Percentiles rank a stretch among this genome's conserved stretches.
These are phyloP conservation scores for Standfussiana lucernea DNA, from an alignment of 2,888 invertebrate species.

Conservation along the genomic window DNA sequence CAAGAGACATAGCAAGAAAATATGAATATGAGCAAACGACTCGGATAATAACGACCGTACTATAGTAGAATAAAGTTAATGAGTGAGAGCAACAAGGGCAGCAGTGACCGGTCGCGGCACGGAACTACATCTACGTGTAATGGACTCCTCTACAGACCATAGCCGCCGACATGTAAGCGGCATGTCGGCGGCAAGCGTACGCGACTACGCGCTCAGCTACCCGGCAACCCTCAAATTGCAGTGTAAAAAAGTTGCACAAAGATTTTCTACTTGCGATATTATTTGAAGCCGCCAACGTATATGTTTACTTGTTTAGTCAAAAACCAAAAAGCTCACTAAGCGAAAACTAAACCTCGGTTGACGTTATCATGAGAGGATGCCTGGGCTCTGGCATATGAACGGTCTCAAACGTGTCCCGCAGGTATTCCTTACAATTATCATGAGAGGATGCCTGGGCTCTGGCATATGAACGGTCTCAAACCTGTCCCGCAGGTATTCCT, in stretches of 20 bases:
- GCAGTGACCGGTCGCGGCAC: background rate
- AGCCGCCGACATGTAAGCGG: too few species aligned
- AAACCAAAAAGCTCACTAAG: constrained; percentile 54
- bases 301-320: constrained; percentile 4
- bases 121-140: background rate
- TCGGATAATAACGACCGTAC: background rate
- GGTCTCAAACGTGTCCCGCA: too few species aligned
- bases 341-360: constrained; percentile 17
- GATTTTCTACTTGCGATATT: background rate
- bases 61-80: background rate
- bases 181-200: background rate
- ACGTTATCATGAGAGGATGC: background rate
- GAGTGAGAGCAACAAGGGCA: background rate
- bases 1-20: background rate
- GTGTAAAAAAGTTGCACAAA: background rate
- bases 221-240: background rate
- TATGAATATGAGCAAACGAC: background rate
- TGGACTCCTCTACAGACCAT: background rate
- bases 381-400: too few species aligned
- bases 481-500: too few species aligned
- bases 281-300: background rate
- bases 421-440: too few species aligned
- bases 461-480: too few species aligned
- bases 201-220: background rate
- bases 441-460: too few species aligned